Conservation (phyloP, 1,140 invertebrate species). For the Brachionus angularis region DNA sequence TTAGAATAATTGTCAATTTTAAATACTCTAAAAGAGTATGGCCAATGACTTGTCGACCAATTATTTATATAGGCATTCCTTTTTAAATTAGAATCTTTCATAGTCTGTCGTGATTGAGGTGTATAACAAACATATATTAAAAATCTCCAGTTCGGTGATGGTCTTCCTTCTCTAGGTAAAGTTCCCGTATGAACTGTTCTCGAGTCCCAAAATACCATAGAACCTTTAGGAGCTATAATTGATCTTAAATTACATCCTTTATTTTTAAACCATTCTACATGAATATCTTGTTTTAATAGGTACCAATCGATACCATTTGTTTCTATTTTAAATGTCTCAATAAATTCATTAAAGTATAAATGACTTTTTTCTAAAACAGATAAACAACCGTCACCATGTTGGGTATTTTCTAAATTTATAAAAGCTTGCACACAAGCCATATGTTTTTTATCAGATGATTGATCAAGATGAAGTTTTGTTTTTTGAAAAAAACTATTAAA, state of each 20-base stretch:
- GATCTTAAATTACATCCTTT: constrained; percentile 30
- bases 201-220: constrained; percentile 37
- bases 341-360: constrained; percentile 22
- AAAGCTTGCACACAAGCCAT: constrained; percentile 34
- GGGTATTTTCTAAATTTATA: constrained; percentile 21
- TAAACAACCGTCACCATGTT: constrained; percentile 39
- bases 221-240: constrained; percentile 31
- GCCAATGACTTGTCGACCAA: constrained; percentile 27
- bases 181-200: constrained; percentile 20
- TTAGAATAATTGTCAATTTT: constrained; percentile 10
- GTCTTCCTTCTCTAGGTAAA: neutral
- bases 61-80: constrained; percentile 2
- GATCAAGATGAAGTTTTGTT: constrained; percentile 30
- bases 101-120: neutral
- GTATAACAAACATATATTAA: constrained; percentile 33
- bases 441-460: constrained; percentile 17
- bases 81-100: constrained; percentile 16
- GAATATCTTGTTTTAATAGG: constrained; percentile 5
- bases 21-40: neutral
- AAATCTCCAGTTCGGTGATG: constrained; percentile 5
- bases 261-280: constrained; percentile 32
- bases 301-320: constrained; percentile 10
- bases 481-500: constrained; percentile 1
- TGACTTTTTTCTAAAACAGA: constrained; percentile 37
- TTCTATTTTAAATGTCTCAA: constrained; percentile 4